Evolutionary conservation across 2,113 vertebrate species (phyloP).

Genomic region (Mormyrus lacerda): DNA sequence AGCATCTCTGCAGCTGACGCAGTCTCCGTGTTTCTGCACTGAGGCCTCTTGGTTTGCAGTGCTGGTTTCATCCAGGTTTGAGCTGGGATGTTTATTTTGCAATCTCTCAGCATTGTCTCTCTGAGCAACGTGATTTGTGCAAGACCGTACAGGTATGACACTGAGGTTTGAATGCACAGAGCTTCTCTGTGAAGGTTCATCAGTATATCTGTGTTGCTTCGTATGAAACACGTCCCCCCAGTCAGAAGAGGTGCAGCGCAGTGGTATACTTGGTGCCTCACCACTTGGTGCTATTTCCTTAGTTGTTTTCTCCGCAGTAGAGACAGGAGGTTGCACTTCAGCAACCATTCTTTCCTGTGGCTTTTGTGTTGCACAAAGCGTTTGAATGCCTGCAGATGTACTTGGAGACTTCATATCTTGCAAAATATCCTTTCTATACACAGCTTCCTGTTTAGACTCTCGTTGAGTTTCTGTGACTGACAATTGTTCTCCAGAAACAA

Average conservation of each 20-base stretch:
- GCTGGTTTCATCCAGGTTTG: background rate
- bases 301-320: background rate
- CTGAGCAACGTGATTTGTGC: conserved; percentile 10
- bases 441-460: conserved; percentile 6
- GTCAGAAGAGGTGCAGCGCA: background rate
- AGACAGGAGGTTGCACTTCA: background rate
- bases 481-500: conserved; percentile 65
- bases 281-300: background rate
- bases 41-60: background rate
- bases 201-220: background rate
- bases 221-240: background rate
- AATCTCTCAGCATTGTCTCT: background rate
- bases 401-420: background rate
- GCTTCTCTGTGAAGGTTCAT: background rate
- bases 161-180: background rate
- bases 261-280: background rate
- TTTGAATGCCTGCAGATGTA: background rate
- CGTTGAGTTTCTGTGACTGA: conserved; percentile 56
- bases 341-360: background rate
- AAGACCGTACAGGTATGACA: background rate
- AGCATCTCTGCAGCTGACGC: background rate
- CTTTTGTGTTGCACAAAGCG: background rate
- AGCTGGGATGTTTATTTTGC: background rate
- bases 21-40: background rate
- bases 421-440: background rate